phyloP scores from a whole-genome alignment of 1,140 invertebrate genomes.

The Ips typographus region DNA sequence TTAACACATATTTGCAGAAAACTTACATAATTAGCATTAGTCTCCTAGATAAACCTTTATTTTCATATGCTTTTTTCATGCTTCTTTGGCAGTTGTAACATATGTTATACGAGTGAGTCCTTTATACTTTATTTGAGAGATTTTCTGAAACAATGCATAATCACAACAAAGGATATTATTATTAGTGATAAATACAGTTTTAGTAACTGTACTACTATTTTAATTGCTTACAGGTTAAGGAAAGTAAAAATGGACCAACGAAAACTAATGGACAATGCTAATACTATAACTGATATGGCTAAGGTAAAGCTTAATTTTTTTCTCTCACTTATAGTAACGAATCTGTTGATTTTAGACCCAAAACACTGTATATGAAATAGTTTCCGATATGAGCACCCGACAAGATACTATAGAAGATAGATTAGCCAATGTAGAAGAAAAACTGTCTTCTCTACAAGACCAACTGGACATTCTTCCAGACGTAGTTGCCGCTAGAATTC shows the following conservation, averaged over 20 bases:
- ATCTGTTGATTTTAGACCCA: constrained; percentile 79
- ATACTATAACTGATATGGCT: constrained; percentile 99
- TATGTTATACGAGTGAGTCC: background rate
- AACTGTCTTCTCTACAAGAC: constrained; percentile 73
- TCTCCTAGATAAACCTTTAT: too few species aligned
- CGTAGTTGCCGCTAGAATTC: constrained; percentile 62
- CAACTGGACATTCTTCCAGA: constrained; percentile 82
- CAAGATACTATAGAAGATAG: constrained; percentile 89
- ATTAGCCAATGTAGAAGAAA: constrained; percentile 83
- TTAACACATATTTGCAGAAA: too few species aligned
- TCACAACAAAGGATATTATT: too few species aligned
- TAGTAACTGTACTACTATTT: too few species aligned
- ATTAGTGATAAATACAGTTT: too few species aligned
- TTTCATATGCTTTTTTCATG: background rate
- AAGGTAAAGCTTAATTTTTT: constrained; percentile 72
- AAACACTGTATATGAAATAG: constrained; percentile 95
- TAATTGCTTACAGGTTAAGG: constrained; percentile 70
- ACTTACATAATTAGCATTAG: too few species aligned
- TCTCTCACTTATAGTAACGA: background rate
- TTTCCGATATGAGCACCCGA: constrained; percentile 91
- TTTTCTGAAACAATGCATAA: too few species aligned
- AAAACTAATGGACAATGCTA: constrained; percentile 98
- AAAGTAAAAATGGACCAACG: constrained; percentile 99
- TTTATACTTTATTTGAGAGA: too few species aligned
- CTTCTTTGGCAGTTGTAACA: background rate